These are phyloP conservation scores for Tylochromis polylepis DNA, from an alignment of 2,113 vertebrate species.

Conservation along the genomic window DNA sequence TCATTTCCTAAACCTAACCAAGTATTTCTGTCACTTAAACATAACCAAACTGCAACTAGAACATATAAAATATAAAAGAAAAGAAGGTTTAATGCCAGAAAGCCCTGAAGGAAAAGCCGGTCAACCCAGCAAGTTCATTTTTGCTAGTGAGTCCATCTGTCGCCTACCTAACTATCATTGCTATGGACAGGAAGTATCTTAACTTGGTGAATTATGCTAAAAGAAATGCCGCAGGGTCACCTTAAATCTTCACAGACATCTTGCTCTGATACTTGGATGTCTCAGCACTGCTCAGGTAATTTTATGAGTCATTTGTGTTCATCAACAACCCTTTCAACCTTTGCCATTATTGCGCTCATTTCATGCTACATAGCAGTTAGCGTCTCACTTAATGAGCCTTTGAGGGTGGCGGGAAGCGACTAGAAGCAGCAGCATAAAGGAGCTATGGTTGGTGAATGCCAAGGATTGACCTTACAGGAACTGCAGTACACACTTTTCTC, in stretches of 20 bases:
- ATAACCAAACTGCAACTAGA: background rate
- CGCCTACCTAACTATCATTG: background rate
- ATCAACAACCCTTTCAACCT: slow-evolving; percentile 52
- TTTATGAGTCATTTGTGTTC: slow-evolving; percentile 50
- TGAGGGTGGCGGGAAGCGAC: background rate
- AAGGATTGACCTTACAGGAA: slow-evolving; percentile 37
- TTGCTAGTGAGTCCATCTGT: background rate
- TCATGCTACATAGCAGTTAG: slow-evolving; percentile 21
- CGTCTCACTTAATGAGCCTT: slow-evolving; percentile 31
- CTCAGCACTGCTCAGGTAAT: background rate
- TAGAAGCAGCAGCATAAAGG: slow-evolving; percentile 13
- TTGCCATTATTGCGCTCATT: slow-evolving; percentile 29
- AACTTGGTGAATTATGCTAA: background rate
- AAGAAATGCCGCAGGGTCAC: background rate
- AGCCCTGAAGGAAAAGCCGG: background rate
- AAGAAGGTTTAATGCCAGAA: background rate
- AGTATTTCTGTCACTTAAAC: background rate
- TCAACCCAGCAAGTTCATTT: background rate
- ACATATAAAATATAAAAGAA: background rate
- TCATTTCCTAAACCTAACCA: background rate
- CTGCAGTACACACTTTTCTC: slow-evolving; percentile 24
- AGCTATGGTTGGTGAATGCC: slow-evolving; percentile 22
- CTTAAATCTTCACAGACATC: background rate
- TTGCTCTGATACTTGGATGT: background rate
- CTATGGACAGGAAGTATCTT: background rate